A percentile compares a stretch with the other conserved stretches of the same genome.
phyloP scores from a whole-genome alignment of 1,140 invertebrate genomes.

The Drosophila santomea region DNA sequence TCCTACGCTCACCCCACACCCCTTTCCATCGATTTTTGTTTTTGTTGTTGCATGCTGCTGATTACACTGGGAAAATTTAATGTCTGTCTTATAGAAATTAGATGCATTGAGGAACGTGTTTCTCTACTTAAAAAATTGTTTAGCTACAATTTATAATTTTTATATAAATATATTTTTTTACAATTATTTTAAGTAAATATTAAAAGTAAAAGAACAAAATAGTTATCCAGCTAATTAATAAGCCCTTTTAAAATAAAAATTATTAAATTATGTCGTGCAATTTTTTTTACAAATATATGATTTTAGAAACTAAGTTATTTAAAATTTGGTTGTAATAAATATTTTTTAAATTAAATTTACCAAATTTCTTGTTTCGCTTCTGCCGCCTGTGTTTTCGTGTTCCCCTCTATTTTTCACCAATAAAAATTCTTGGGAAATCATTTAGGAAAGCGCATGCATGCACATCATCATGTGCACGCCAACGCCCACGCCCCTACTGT shows the following conservation, averaged over 20 bases:
- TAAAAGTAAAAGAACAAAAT: too few species aligned
- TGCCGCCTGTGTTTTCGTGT: slow-evolving; percentile 39
- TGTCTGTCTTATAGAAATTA: too few species aligned
- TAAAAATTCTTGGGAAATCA: slow-evolving; percentile 81
- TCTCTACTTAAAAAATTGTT: too few species aligned
- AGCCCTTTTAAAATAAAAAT: too few species aligned
- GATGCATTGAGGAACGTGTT: too few species aligned
- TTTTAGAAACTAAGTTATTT: not conserved
- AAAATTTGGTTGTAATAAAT: not conserved
- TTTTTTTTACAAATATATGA: not conserved
- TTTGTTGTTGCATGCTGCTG: slow-evolving; percentile 15
- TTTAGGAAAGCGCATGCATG: slow-evolving; percentile 81
- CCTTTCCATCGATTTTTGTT: slow-evolving; percentile 28
- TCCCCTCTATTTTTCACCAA: slow-evolving; percentile 60
- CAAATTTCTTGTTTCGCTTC: not conserved
- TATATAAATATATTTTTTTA: too few species aligned
- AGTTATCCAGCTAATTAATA: too few species aligned
- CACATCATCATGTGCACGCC: slow-evolving; percentile 74
- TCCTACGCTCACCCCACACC: slow-evolving; percentile 40
- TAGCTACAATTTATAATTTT: too few species aligned
- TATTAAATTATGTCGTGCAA: too few species aligned
- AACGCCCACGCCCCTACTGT: slow-evolving; percentile 28
- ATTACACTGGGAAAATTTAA: slow-evolving; percentile 5
- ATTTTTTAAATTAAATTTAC: not conserved
- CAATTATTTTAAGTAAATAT: too few species aligned